Percentiles rank a stretch among this genome's conserved stretches.
These are phyloP conservation scores for Brachionichthys hirsutus DNA, from an alignment of 2,113 vertebrate species.

Conservation along the genomic window DNA sequence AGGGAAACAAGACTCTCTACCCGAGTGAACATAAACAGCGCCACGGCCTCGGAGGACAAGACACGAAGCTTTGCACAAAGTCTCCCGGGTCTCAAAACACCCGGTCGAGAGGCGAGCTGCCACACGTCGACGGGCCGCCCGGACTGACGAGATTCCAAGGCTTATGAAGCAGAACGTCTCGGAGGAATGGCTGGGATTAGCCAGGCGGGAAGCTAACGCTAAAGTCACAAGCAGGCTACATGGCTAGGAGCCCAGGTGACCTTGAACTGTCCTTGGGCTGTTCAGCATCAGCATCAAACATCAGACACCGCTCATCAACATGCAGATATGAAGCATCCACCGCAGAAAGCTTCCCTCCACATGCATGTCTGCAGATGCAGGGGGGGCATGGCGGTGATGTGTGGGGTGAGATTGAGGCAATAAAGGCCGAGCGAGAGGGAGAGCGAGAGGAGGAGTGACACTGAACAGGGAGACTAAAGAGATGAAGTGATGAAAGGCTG, in stretches of 20 bases:
- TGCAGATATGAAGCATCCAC: background rate
- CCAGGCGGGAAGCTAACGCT: too few relatives aligned
- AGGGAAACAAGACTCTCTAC: too few relatives aligned
- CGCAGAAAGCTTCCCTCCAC: background rate
- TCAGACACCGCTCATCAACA: constrained; percentile 3
- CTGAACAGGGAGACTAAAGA: background rate
- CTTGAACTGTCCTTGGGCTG: constrained; percentile 8
- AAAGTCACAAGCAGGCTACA: too few relatives aligned
- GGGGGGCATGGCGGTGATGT: too few relatives aligned
- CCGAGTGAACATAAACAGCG: too few relatives aligned
- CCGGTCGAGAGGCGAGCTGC: too few relatives aligned
- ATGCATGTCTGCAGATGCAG: constrained; percentile 5
- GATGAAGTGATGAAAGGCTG: background rate
- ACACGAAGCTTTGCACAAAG: too few relatives aligned
- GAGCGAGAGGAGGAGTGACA: background rate
- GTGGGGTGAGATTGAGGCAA: constrained; percentile 14
- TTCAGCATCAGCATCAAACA: constrained; percentile 9
- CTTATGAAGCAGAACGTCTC: too few relatives aligned
- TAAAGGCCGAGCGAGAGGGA: constrained; percentile 5
- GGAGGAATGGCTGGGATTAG: background rate
- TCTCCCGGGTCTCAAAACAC: too few relatives aligned
- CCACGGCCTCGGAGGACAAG: too few relatives aligned
- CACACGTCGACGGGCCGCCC: too few relatives aligned
- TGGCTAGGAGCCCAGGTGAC: background rate
- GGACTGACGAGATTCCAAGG: too few relatives aligned